Percentiles rank a stretch among this genome's conserved stretches.
phyloP scores from a whole-genome alignment of 2,888 invertebrate species.

The Drosophila nr. fundita region DNA sequence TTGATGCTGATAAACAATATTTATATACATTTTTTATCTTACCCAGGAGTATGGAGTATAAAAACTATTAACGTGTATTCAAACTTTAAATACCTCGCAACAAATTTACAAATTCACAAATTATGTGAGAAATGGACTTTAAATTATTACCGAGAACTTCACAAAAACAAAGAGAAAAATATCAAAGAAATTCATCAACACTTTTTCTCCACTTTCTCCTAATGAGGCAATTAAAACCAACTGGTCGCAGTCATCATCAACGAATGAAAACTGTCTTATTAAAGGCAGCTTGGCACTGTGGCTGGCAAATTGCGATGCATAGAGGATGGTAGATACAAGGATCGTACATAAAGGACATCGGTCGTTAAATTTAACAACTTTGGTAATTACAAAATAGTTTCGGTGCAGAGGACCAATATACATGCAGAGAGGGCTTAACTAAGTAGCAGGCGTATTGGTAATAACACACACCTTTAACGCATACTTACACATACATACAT shows the following conservation, averaged over 20 bases:
- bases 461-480: constrained; percentile 43
- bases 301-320: constrained; percentile 18
- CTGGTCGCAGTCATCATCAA: constrained; percentile 54
- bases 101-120: neutral
- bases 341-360: constrained; percentile 22
- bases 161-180: neutral
- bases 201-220: neutral
- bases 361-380: constrained; percentile 71
- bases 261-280: constrained; percentile 58
- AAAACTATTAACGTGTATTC: too few relatives aligned
- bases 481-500: constrained; percentile 6
- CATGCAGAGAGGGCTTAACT: constrained; percentile 17
- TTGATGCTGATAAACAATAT: neutral
- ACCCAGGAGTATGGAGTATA: too few relatives aligned
- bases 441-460: constrained; percentile 51
- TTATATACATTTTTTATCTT: neutral
- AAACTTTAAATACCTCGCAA: neutral
- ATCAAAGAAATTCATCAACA: neutral
- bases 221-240: constrained; percentile 43
- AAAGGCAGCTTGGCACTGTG: constrained; percentile 20
- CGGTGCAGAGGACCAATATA: constrained; percentile 27
- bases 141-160: neutral
- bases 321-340: neutral
- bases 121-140: neutral
- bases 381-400: constrained; percentile 77